Base-by-base conservation (phyloP, 2,113 vertebrate genomes). In the Nestor notabilis region DNA sequence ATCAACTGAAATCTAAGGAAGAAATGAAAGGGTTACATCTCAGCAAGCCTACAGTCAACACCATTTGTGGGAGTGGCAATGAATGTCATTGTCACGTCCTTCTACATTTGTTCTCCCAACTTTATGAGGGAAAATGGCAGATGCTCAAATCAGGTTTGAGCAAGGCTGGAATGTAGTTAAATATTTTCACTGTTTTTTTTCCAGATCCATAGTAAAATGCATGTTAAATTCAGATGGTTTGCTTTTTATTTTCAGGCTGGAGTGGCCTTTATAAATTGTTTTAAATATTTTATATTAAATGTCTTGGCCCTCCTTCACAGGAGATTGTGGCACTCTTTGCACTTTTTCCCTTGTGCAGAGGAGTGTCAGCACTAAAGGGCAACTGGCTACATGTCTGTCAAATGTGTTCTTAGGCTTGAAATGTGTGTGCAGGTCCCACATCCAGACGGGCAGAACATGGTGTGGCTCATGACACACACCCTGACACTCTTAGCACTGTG, bases 1-100 rank as follows among this genome's bases (percentile, higher is more conserved):
- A 86, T 98, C 98, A 90, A 97, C 98, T 56, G 98, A 99, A 94
- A 99, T 98, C 98, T 99, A 78, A 74, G 84, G 77, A 88, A 74
- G 77, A 66, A 98, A 61, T 10, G 23, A 84, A 55, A 60, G 60
- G 17, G 47, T 68, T 89, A 46, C 31, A 3, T 74, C 24, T 53
- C 82, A 90, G 35, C 28, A 91, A 83, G 33, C 16, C 18, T 63
- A 33, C 6, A 84, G 47, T 28, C 35, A 60, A 74, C 31, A 77
- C 33, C 60, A 69, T 69, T 76, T 72, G 31, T 21, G 17, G 39
- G 43, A 72, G n/a, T 7, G 37, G 24, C 25, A 33, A 10, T 37
- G 18, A 84, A 60, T 52, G 25, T 29, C 35, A 37, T 11, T 11
- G 7, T 58, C 56, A 76, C 24, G 33, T 29, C 47, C 43, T 80